Evolutionary conservation across 2,797 vertebrate species (phyloP).

Genomic region (Knipowitschia caucasica): DNA sequence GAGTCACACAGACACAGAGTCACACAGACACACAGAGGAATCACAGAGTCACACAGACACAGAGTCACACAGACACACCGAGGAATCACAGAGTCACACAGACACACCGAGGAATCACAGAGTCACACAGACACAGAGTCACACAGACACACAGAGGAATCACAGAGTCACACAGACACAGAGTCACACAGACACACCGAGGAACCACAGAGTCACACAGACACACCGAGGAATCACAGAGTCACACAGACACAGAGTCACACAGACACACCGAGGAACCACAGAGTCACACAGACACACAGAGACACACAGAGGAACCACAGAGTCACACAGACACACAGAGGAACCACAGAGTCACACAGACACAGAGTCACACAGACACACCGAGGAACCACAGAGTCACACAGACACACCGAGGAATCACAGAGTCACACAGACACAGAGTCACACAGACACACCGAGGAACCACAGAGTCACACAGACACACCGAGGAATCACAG

Average conservation of each 20-base stretch:
- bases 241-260: not conserved
- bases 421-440: no score
- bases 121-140: not conserved
- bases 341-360: no score
- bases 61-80: not conserved
- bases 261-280: slow-evolving; percentile 78
- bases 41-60: not conserved
- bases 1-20: not conserved
- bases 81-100: not conserved
- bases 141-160: slow-evolving; percentile 78
- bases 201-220: not conserved
- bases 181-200: slow-evolving; percentile 45
- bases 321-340: not conserved
- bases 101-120: no score
- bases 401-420: not conserved
- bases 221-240: not conserved
- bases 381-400: no score
- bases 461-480: no score
- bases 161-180: not conserved
- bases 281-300: not conserved
- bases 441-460: slow-evolving; percentile 77
- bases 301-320: not conserved
- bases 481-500: not conserved
- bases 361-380: slow-evolving; percentile 70
- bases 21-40: no score